phyloP scores from a whole-genome alignment of 2,113 vertebrate species.

The Bufo gargarizans region DNA sequence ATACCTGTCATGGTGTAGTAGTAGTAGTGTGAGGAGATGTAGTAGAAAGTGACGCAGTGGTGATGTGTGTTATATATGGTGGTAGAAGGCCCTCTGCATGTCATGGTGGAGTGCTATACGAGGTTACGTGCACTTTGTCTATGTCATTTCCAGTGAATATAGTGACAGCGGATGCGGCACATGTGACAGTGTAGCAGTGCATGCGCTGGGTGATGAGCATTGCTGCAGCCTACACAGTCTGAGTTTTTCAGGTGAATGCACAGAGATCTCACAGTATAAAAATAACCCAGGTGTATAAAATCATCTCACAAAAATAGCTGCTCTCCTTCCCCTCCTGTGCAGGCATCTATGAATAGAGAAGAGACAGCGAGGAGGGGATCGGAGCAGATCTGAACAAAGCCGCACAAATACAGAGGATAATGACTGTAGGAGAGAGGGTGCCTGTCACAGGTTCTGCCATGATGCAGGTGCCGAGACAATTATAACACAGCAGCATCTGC shows the following conservation, averaged over 20 bases:
- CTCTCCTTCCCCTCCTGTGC: conserved; percentile 15
- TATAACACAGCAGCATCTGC: neutral
- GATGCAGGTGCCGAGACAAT: neutral
- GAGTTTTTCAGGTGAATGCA: conserved; percentile 37
- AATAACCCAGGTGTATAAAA: conserved; percentile 49
- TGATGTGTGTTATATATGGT: no score
- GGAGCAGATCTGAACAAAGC: conserved; percentile 8
- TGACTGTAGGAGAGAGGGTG: neutral
- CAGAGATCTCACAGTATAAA: conserved; percentile 36
- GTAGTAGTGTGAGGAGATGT: neutral
- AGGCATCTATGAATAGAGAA: conserved; percentile 46
- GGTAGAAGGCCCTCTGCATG: neutral
- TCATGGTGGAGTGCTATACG: neutral
- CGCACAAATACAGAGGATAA: neutral
- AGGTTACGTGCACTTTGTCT: neutral
- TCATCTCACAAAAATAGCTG: conserved; percentile 40
- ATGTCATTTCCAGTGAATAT: neutral
- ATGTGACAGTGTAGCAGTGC: neutral
- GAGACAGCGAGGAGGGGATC: conserved; percentile 3
- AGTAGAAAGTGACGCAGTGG: no score
- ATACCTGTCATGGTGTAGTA: conserved; percentile 13
- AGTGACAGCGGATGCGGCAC: neutral
- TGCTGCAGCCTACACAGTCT: conserved; percentile 30
- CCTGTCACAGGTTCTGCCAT: neutral
- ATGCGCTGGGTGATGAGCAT: neutral